A percentile compares a stretch with the other conserved stretches of the same genome.
Evolutionary conservation across 2,888 invertebrate genomes (phyloP).

Genomic region (Platycheirus albimanus): DNA sequence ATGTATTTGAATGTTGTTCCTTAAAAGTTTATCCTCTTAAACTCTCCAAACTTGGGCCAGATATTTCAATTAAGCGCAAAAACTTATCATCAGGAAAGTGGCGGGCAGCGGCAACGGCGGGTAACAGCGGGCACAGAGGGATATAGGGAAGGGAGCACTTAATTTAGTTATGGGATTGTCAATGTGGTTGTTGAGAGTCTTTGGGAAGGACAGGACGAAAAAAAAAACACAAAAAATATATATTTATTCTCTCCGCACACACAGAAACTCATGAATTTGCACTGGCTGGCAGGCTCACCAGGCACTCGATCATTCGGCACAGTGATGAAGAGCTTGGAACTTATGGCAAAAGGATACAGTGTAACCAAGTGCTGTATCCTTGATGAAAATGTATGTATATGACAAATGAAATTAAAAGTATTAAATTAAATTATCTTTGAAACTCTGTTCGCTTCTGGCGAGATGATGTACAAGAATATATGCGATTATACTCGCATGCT

Average conservation of each 20-base stretch:
- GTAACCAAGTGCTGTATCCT: conserved; percentile 43
- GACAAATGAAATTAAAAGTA: conserved; percentile 68
- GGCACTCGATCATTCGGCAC: conserved; percentile 45
- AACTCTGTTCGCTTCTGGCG: conserved; percentile 35
- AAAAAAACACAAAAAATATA: neutral
- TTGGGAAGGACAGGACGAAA: conserved; percentile 27
- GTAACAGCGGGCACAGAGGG: no score
- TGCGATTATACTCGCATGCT: neutral
- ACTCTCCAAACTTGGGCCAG: conserved; percentile 69
- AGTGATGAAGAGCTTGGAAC: conserved; percentile 42
- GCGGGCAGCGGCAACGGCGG: neutral
- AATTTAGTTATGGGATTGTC: conserved; percentile 68
- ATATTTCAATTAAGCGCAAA: conserved; percentile 72
- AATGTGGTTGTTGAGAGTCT: conserved; percentile 57
- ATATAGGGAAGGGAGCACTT: conserved; percentile 32
- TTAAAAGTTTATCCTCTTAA: conserved; percentile 68
- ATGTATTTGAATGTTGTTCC: conserved; percentile 71
- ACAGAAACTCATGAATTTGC: conserved; percentile 8
- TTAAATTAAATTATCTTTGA: conserved; percentile 61
- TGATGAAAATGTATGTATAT: conserved; percentile 21
- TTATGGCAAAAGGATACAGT: conserved; percentile 53
- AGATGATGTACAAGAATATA: neutral
- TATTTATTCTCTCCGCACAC: conserved; percentile 3
- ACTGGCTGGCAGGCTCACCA: conserved; percentile 22
- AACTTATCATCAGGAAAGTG: conserved; percentile 48